phyloP scores from a whole-genome alignment of 2,888 invertebrate genomes.

The Psococerastis gibbosa region DNA sequence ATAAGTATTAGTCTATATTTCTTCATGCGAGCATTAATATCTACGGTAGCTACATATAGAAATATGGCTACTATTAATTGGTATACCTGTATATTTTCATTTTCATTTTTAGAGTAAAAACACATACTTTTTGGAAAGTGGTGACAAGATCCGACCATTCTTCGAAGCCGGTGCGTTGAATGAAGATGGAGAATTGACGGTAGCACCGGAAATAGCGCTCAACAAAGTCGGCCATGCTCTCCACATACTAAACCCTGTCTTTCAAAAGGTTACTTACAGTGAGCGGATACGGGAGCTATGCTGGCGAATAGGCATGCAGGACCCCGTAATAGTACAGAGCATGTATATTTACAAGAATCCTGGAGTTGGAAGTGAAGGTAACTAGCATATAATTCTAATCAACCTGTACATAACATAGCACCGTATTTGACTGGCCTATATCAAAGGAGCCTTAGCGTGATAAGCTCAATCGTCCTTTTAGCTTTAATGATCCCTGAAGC shows the following conservation, averaged over 20 bases:
- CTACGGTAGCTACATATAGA: no score
- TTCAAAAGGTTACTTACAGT: constrained; percentile 66
- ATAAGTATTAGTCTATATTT: no score
- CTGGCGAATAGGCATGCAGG: constrained; percentile 46
- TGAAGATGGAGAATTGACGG: constrained; percentile 48
- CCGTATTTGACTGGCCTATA: no score
- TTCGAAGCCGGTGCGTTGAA: constrained; percentile 71
- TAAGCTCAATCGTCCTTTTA: no score
- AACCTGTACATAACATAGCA: no score
- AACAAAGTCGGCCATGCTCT: constrained; percentile 84
- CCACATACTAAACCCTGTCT: constrained; percentile 61
- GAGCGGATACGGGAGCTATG: constrained; percentile 62
- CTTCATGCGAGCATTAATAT: no score
- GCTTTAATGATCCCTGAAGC: no score
- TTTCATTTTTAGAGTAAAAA: constrained; percentile 35
- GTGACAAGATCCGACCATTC: constrained; percentile 80
- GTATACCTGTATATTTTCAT: constrained; percentile 16
- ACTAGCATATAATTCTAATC: constrained; percentile 13
- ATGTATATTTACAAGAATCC: constrained; percentile 99
- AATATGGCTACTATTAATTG: no score
- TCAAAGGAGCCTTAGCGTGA: no score
- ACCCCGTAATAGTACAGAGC: constrained; percentile 81
- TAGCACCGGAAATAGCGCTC: constrained; percentile 42
- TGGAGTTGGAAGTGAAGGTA: constrained; percentile 72
- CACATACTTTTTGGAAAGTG: constrained; percentile 75